Evolutionary conservation across 2,888 invertebrate genomes (phyloP).

Genomic region (Nymphalis polychloros): DNA sequence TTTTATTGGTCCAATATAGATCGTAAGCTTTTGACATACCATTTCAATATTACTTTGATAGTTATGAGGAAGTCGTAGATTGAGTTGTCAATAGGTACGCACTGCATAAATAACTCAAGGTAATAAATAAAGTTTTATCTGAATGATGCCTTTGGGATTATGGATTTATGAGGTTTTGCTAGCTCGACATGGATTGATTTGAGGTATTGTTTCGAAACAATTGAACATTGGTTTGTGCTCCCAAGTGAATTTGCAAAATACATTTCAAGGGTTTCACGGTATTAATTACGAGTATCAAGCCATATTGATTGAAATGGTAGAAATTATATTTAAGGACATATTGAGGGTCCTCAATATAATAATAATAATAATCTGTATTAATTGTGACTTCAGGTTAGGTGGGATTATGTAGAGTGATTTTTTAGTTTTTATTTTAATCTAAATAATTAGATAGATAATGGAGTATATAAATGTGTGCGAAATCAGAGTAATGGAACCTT

Average conservation of each 20-base stretch:
- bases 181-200: constrained; percentile 43
- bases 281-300: neutral
- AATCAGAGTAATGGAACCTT: neutral
- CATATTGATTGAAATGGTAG: too few species aligned
- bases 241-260: neutral
- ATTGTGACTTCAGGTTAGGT: too few species aligned
- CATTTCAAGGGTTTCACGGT: neutral
- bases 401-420: neutral
- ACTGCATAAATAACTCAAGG: constrained; percentile 27
- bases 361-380: too few species aligned
- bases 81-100: neutral
- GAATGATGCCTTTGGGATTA: constrained; percentile 40
- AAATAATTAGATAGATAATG: neutral
- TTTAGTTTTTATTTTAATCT: neutral
- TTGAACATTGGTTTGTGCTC: constrained; percentile 7
- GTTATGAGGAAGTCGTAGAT: neutral
- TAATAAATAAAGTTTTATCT: constrained; percentile 68
- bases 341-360: too few species aligned
- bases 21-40: too few species aligned
- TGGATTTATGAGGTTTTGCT: constrained; percentile 57
- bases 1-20: too few species aligned
- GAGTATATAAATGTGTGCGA: neutral
- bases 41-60: neutral
- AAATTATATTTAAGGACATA: too few species aligned
- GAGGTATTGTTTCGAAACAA: constrained; percentile 34